Percentiles rank a stretch among this genome's conserved stretches.
Evolutionary conservation across 2,113 vertebrate genomes (phyloP).

Genomic region (Xenopus laevis): DNA sequence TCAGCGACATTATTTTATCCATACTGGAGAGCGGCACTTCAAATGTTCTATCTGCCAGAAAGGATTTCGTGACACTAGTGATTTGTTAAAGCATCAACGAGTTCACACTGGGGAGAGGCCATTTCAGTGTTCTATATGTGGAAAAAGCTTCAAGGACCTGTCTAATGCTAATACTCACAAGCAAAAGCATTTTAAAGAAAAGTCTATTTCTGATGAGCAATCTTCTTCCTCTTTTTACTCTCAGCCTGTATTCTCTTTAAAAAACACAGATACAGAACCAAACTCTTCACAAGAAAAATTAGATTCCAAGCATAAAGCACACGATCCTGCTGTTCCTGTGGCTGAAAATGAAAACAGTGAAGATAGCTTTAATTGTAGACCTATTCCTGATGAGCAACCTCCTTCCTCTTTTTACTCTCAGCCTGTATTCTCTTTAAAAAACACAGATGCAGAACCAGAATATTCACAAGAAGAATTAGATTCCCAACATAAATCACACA

Average conservation of each 20-base stretch:
- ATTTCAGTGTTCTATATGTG: slow-evolving; percentile 12
- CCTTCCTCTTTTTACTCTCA: no score
- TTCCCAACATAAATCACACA: no score
- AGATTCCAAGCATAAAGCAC: neutral
- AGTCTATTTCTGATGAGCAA: neutral
- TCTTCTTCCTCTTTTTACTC: neutral
- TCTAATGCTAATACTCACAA: neutral
- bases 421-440: no score
- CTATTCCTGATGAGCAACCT: no score
- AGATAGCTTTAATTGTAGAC: no score
- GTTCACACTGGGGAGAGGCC: slow-evolving; percentile 22
- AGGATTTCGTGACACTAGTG: neutral
- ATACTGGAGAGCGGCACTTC: slow-evolving; percentile 57
- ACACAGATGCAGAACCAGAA: no score
- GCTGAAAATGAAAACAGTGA: neutral
- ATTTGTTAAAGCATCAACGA: slow-evolving; percentile 7
- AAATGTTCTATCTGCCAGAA: slow-evolving; percentile 13
- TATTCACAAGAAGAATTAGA: no score
- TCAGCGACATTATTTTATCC: slow-evolving; percentile 60
- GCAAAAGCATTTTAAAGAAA: neutral
- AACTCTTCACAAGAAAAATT: neutral
- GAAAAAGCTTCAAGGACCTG: slow-evolving; percentile 28
- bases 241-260: neutral
- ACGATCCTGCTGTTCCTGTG: neutral
- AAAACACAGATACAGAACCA: neutral